Base-by-base conservation (phyloP, 2,888 invertebrate genomes). In the Tenthredo notha region DNA sequence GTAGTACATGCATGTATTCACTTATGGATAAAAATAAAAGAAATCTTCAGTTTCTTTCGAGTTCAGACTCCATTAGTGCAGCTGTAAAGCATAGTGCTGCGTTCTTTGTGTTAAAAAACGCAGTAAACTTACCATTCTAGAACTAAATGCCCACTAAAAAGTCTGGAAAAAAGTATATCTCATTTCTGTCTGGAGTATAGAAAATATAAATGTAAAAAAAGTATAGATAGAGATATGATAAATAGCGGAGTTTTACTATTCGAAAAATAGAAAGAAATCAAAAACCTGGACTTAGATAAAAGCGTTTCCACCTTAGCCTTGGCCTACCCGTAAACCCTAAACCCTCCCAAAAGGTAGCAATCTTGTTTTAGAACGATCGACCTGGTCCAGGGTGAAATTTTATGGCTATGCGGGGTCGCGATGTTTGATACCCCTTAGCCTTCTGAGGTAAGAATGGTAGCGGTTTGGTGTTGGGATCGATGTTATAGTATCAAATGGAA, bases 361-460 rank as follows among this genome's bases (percentile, higher is more conserved):
- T 47, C 43, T 47, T 75, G 75, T 75, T 75, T 75, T 47, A 75
- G 47, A 75, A 12, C 75, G 47, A 47, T 75, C 75, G 70, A 72
- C 70, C 75, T 43, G 75, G 43, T 50, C 75, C 75, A 47, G 75
- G 43, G 75, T 37, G 21, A 25, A 47, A 33, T 75, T 75, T 75
- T 75, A 75, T 47, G 10, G 47, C 75, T 25, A 29, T 47, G 18
- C 21, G 47, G 47, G 75, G 43, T 25, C 75, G 43, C 21, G 4
- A 43, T 21, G 40, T n/a, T 18, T 33, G 43, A 37, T 37, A 29
- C 25, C 25, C 25, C 43, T 25, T 25, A 75, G 9, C 43, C 72
- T 37, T 75, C 47, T 37, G 37, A 37, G 70, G 33, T 70, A 37
- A 70, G 37, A 70, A 70, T 33, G 18, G 33, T 29, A 6, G 72